These are phyloP conservation scores for Gopherus flavomarginatus DNA, from an alignment of 2,113 vertebrate genomes.

Conservation along the genomic window DNA sequence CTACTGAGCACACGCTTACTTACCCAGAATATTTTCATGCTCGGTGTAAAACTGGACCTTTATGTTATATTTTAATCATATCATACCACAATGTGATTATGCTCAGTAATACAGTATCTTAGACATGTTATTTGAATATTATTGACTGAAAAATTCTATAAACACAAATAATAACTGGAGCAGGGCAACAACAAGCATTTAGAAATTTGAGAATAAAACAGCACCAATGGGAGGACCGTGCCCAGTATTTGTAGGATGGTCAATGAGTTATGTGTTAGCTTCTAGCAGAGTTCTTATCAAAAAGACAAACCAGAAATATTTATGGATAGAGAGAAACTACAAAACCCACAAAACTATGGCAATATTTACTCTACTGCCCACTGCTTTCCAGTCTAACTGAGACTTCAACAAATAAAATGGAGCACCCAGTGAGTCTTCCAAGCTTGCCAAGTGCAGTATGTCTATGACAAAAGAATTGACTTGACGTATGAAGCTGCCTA, in stretches of 20 bases:
- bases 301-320: not conserved
- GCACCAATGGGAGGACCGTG: not conserved
- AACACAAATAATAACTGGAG: not conserved
- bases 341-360: accelerated
- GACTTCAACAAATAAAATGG: not conserved
- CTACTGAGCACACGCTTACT: not conserved
- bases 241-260: not conserved
- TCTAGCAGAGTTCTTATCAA: not conserved
- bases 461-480: not conserved
- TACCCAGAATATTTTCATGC: not conserved
- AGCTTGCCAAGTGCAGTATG: not conserved
- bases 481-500: not conserved
- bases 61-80: not conserved
- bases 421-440: not conserved
- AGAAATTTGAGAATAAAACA: not conserved
- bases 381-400: not conserved
- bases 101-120: not conserved
- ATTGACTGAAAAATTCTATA: not conserved
- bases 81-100: not conserved
- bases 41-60: not conserved
- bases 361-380: too few relatives aligned
- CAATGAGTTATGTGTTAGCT: not conserved
- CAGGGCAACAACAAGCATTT: accelerated
- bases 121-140: not conserved
- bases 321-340: not conserved